These are phyloP conservation scores for Nephila pilipes DNA, from an alignment of 1,140 invertebrate species.

Conservation along the genomic window DNA sequence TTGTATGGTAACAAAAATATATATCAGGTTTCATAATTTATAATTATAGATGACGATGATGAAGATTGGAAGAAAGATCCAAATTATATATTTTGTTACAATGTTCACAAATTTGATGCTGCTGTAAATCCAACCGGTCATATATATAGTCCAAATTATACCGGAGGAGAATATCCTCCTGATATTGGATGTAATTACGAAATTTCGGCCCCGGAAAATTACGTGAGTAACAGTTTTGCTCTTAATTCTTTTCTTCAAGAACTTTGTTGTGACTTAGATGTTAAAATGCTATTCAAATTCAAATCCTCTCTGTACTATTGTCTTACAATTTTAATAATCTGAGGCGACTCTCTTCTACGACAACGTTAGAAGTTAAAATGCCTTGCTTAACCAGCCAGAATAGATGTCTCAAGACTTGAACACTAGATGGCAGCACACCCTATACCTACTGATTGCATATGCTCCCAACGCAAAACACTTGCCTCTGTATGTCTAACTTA, in stretches of 20 bases:
- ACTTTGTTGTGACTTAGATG: no score
- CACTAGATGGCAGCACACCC: no score
- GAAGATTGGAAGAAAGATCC: slow-evolving; percentile 16
- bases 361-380: no score
- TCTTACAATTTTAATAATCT: no score
- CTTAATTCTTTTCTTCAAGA: background rate
- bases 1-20: background rate
- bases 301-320: no score
- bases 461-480: no score
- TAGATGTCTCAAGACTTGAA: no score
- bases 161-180: background rate
- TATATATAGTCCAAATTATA: slow-evolving; percentile 22
- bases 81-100: slow-evolving; percentile 10
- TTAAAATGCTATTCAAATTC: no score
- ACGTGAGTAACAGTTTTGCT: background rate
- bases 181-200: background rate
- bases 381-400: no score
- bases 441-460: no score
- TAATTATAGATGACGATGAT: background rate
- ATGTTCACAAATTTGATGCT: background rate
- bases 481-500: no score
- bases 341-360: no score
- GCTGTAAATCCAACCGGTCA: background rate
- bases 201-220: background rate
- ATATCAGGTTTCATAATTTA: background rate